Base-by-base conservation (phyloP, 1,140 invertebrate genomes). In the Battus philenor region DNA sequence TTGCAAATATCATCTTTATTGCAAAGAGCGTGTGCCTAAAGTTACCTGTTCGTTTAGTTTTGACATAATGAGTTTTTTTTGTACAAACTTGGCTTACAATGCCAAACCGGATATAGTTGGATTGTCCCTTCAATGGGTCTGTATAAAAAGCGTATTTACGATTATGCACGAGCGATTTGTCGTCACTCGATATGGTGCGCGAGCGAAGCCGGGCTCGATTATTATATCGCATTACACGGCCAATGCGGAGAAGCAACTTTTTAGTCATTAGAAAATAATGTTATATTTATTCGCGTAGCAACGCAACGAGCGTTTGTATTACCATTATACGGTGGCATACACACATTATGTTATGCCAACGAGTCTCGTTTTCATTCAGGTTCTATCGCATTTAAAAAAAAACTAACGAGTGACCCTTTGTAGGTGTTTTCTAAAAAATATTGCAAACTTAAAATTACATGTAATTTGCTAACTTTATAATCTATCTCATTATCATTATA, bases 111-210 rank as follows among this genome's bases (percentile, higher is more conserved):
- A 84, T 82, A 82, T 82, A 79, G 60, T 53, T 34, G 43, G 64
- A 65, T 68, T 51, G 59, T 67, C 54, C 58, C 55, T 45, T 68
- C 57, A 78, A 74, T 75, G 59, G 67, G 17, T 26, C 31, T 30
- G 45, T 58, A 62, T 67, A 77, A 84, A 81, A 84, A 79, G 54
- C 52, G 53, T 69, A 81, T 81, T 81, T 80, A 72, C 72, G 71
- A 84, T 79, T 79, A 80, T 84, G 64, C 72, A 80, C 76, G 70
- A 81, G 67, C 72, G 71, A 82, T 80, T 82, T 84, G 76, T 77
- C 74, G 80, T 75, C 77, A 84, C 65, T 62, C 58, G 73, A 80
- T 80, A 78, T 66, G 61, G 56, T 54, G 41, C 50, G 52, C 52
- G 52, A 59, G 49, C 34, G 54, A 60, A 66, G 56, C 59, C 67